Evolutionary conservation across 2,888 invertebrate species (phyloP).

Genomic region (Neoaliturus tenellus): DNA sequence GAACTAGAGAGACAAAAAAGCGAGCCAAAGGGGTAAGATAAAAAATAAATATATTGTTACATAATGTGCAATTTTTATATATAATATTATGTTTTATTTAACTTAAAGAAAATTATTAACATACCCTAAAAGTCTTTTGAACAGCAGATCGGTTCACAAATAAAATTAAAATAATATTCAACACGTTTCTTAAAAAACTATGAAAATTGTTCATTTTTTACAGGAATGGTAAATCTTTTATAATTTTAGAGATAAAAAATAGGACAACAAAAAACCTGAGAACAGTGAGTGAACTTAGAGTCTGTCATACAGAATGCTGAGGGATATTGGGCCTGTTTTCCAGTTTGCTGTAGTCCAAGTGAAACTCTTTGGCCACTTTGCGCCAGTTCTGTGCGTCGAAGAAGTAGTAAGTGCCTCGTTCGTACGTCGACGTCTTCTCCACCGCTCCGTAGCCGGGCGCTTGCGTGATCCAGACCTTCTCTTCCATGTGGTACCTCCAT

Average conservation of each 20-base stretch:
- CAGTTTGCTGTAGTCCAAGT: conserved; percentile 98
- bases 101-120: conserved; percentile 59
- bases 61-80: conserved; percentile 56
- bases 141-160: conserved; percentile 49
- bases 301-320: conserved; percentile 70
- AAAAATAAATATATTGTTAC: conserved; percentile 46
- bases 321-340: conserved; percentile 93
- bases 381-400: conserved; percentile 99
- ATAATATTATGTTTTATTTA: conserved; percentile 54
- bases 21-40: conserved; percentile 17
- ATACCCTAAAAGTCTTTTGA: conserved; percentile 57
- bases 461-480: conserved; percentile 99
- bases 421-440: conserved; percentile 97
- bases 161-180: conserved; percentile 45
- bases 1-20: background rate
- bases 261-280: conserved; percentile 60
- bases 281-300: conserved; percentile 53
- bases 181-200: conserved; percentile 55
- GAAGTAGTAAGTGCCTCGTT: conserved; percentile 99
- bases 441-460: conserved; percentile 96
- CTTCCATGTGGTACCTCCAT: conserved; percentile 99
- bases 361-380: conserved; percentile 99
- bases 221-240: conserved; percentile 54
- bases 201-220: conserved; percentile 53
- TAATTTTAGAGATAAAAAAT: conserved; percentile 52